Evolutionary conservation across 2,888 invertebrate species (phyloP), one percentile per base, ranked within the genome.

Genomic region (Rambutsinella grinnellia): DNA sequence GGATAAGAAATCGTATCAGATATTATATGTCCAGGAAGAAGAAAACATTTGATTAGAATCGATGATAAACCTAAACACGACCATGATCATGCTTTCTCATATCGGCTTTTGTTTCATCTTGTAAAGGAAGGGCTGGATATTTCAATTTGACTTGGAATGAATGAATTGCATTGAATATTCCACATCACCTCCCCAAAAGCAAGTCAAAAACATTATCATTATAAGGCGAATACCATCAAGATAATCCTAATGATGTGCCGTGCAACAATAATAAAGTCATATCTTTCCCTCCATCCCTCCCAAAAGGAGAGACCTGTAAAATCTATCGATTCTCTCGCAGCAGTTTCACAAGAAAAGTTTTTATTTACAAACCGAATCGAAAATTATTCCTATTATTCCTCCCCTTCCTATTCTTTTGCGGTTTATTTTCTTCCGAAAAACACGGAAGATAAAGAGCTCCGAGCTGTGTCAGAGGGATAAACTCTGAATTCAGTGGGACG

Each of bases 231-330:
- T 51, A 72, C 65, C 71, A 72, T 72, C 65, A 65, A 72, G 58
- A 65, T 72, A 72, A 72, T 72, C 65, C 71, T 65, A 72, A 72
- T 72, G 71, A 72, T 72, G 71, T 72, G 49, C 53, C 46, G 56
- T 72, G 71, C 36, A 13, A 13, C 13, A 13, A 36, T 36, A 36
- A 72, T 72, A 72, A 63, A 70, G 62, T 49, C 15, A 19, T 63
- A 54, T 51, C 53, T 66, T 19, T 47, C 27, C 56, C 19, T 62
- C 15, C 56, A 15, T 36, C 36, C 36, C 36, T 36, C 5, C 36
- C 36, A 36, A 5, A 5, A 36, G 13, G 13, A 13, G 13, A 5
- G 36, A 36, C 36, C 36, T 36, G 36, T 36, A 13, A 13, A 36
- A 5, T 36, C 36, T 13, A 36, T 36, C 13, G 6, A 36, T 36